Evolutionary conservation across 2,888 invertebrate species (phyloP).

Genomic region (Acleris sparsana): DNA sequence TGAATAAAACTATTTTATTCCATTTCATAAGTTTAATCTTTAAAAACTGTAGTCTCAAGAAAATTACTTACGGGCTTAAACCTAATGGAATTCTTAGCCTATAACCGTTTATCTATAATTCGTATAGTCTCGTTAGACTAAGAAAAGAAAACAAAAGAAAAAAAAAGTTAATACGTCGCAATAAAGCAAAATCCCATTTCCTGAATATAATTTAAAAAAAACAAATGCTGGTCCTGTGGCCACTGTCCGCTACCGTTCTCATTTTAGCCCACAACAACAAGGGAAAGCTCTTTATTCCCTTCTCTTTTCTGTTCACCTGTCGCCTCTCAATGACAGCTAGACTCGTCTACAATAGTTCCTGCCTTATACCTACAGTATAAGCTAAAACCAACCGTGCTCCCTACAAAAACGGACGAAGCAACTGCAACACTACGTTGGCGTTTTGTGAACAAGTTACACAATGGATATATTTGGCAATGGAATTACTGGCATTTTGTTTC

Average conservation of each 20-base stretch:
- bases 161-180: too few relatives aligned
- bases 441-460: not conserved
- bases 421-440: conserved; percentile 4
- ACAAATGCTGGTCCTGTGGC: not conserved
- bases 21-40: too few relatives aligned
- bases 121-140: too few relatives aligned
- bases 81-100: too few relatives aligned
- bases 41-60: too few relatives aligned
- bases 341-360: conserved; percentile 5
- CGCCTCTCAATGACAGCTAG: conserved; percentile 13
- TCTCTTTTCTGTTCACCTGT: conserved; percentile 10
- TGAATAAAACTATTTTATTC: too few relatives aligned
- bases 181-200: too few relatives aligned
- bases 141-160: too few relatives aligned
- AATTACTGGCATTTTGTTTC: conserved; percentile 24
- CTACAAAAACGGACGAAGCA: not conserved
- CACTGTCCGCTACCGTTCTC: not conserved
- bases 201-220: too few relatives aligned
- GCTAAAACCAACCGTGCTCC: not conserved
- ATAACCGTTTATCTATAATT: too few relatives aligned
- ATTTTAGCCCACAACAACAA: not conserved
- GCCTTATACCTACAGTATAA: not conserved
- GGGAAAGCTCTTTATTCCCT: conserved; percentile 1
- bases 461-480: conserved; percentile 11
- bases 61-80: too few relatives aligned